Conservation (phyloP, 2,888 invertebrate species). For the Plemyria rubiginata region DNA sequence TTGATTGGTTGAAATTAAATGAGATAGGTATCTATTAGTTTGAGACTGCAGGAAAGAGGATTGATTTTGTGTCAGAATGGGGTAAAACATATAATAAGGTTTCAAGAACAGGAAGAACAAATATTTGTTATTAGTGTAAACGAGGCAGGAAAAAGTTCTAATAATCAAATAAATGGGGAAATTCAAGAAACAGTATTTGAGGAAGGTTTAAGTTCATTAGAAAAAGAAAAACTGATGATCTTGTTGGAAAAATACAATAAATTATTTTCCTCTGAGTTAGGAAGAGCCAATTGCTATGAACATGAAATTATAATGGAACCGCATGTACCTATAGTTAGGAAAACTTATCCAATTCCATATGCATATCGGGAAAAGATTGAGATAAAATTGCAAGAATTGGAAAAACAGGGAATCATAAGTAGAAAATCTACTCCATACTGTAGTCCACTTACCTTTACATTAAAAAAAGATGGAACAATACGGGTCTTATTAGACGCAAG, state of each 20-base stretch:
- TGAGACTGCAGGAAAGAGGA: no score
- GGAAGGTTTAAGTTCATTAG: background rate
- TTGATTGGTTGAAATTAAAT: no score
- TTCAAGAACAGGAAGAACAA: no score
- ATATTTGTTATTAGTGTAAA: no score
- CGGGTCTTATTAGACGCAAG: conserved; percentile 28
- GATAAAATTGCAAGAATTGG: conserved; percentile 37
- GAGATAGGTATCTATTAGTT: no score
- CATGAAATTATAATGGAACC: conserved; percentile 36
- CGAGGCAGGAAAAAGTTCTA: no score
- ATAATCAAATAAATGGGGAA: no score
- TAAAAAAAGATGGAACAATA: conserved; percentile 25
- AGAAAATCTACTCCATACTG: conserved; percentile 33
- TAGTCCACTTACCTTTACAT: conserved; percentile 38
- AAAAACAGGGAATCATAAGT: conserved; percentile 32
- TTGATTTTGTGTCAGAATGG: no score
- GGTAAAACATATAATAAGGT: no score
- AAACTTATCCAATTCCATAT: conserved; percentile 40
- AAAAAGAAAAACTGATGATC: background rate
- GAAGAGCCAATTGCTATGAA: conserved; percentile 37
- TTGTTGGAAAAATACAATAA: background rate
- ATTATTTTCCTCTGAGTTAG: conserved; percentile 25
- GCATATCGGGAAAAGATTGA: conserved; percentile 39
- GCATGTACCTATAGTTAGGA: conserved; percentile 32
- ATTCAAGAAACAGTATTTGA: no score